Evolutionary conservation across 1,140 invertebrate genomes (phyloP), one percentile per base, ranked within the genome.

Genomic region (Calephelis nemesis): DNA sequence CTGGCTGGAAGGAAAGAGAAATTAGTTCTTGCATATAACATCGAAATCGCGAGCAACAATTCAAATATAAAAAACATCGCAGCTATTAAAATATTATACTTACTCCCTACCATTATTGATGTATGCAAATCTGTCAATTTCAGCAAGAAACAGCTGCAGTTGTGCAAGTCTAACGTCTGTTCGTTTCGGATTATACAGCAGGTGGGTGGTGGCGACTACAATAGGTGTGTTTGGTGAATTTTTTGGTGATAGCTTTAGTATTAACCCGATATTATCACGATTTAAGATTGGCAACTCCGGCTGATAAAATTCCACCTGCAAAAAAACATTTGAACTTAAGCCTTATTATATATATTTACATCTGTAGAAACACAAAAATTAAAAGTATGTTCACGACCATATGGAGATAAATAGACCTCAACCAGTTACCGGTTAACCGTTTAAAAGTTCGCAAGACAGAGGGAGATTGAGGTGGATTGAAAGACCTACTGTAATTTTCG

Each of bases 111-210:
- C 76, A 42, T 86, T 91, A 54, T 88, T 82, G 49, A 89, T 76
- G 79, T 93, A 96, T n/a, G 96, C 93, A 69, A 98, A 93, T 72
- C 94, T 93, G 69, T 98, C 96, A 10, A 99, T 92, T 90, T 98
- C 97, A 0, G 96, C 94, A 12, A 99, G 89, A 5, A 99, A 87
- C 49, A 97, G 79, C 79, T 96, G 94, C 19, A 94, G 91, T 89
- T 99, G 98, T 0, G 97, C 97, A 13, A 98, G 91, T 78, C 98
- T 95, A 0, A 99, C 94, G 87, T 99, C 98, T 30, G 96, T 94
- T 40, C 98, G 90, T 77, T 92, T 95, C 0, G 97, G 97, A 93
- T 99, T 99, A 83, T 96, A 99, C 7, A 99, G 90, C n/a, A 99
- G 92, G 92, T 99, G 98, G 0, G 98, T 99, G 5, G 97, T 99